Evolutionary conservation across 2,113 vertebrate genomes (phyloP).

Genomic region (cat (Felis catus)): F.catus_Fca126_mat1.0 CM031411.1:58512501-58513000

Average conservation of each 20-base stretch:
- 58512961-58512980: not conserved
- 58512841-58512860: not conserved
- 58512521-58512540: accelerated
- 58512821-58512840: not conserved
- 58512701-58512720: too few species aligned
- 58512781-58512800: accelerated
- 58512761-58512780: not conserved
- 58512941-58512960: not conserved
- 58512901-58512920: not conserved
- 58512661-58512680: too few species aligned
- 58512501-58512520: too few species aligned
- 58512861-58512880: not conserved
- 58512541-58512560: accelerated
- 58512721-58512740: accelerated
- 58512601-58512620: accelerated
- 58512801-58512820: accelerated
- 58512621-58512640: not conserved
- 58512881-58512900: not conserved
- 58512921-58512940: too few species aligned
- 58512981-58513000: not conserved
- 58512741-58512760: not conserved
- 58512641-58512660: not conserved
- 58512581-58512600: not conserved
- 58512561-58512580: accelerated
- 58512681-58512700: too few species aligned